A percentile compares a stretch with the other conserved stretches of the same genome.
Evolutionary conservation across 2,113 vertebrate genomes (phyloP).

Genomic region (Chroicocephalus ridibundus): DNA sequence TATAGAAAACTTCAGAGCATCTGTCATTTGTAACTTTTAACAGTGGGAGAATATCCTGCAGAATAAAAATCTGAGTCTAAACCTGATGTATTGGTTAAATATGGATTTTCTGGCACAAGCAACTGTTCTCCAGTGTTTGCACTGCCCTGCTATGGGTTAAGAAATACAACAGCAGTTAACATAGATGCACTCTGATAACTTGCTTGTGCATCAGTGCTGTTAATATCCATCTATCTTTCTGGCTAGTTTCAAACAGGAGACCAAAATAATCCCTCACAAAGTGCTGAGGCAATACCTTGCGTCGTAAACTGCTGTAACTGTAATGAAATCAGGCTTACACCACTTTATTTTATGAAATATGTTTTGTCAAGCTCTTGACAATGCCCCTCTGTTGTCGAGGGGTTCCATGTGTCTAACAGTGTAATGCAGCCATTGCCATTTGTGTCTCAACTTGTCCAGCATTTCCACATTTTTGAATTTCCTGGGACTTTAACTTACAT

Average conservation of each 20-base stretch:
- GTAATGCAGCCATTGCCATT: not conserved
- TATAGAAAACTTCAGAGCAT: not conserved
- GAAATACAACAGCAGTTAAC: constrained; percentile 25
- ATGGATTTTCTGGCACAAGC: not conserved
- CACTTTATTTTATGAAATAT: not conserved
- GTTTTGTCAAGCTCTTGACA: not conserved
- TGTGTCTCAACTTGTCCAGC: not conserved
- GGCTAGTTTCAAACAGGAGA: not conserved
- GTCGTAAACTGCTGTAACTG: not conserved
- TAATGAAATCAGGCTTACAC: not conserved
- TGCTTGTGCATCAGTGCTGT: not conserved
- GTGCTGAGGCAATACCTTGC: not conserved
- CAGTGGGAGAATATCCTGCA: not conserved
- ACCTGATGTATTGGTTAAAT: not conserved
- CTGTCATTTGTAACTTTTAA: not conserved
- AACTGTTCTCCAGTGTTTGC: not conserved
- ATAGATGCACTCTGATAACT: constrained; percentile 23
- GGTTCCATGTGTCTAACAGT: not conserved
- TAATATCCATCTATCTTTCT: constrained; percentile 8
- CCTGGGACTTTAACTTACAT: not conserved
- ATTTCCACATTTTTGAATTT: not conserved
- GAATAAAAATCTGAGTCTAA: not conserved
- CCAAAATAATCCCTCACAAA: not conserved
- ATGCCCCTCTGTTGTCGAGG: not conserved
- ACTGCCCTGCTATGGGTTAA: not conserved